phyloP scores from a whole-genome alignment of 2,888 invertebrate species.

The Eupithecia vulgata region DNA sequence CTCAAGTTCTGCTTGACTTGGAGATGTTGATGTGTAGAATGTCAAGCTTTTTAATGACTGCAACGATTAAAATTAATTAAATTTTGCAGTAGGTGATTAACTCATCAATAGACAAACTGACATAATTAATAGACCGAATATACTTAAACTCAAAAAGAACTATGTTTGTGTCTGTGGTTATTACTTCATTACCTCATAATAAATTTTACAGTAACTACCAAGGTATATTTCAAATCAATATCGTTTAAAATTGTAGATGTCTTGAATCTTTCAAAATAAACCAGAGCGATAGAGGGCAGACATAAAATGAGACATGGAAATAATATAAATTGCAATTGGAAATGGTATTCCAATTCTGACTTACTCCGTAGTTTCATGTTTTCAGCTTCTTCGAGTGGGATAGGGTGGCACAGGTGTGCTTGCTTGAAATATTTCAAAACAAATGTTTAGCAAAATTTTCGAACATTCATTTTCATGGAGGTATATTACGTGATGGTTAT shows the following conservation, averaged over 20 bases:
- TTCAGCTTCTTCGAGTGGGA: not conserved
- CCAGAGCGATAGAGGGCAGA: not conserved
- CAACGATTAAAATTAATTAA: too few relatives aligned
- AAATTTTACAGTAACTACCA: not conserved
- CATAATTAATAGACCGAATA: too few relatives aligned
- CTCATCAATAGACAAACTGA: not conserved
- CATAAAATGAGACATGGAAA: not conserved
- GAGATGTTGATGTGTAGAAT: too few relatives aligned
- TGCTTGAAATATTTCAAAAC: not conserved
- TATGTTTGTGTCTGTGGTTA: not conserved
- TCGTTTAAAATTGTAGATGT: not conserved
- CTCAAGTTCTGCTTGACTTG: too few relatives aligned
- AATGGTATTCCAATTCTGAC: conserved; percentile 5
- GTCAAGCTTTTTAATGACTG: too few relatives aligned
- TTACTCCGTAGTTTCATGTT: not conserved
- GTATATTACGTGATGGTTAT: too few relatives aligned
- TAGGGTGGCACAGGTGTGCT: conserved; percentile 4
- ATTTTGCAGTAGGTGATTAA: not conserved
- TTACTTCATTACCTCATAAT: not conserved
- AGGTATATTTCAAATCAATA: not conserved
- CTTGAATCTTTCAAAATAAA: not conserved
- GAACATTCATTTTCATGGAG: too few relatives aligned
- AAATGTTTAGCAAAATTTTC: too few relatives aligned
- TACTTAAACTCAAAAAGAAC: not conserved
- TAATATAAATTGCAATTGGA: conserved; percentile 11